These are phyloP conservation scores for Lasioglossum albipes DNA, from an alignment of 1,140 invertebrate species.

Conservation along the genomic window DNA sequence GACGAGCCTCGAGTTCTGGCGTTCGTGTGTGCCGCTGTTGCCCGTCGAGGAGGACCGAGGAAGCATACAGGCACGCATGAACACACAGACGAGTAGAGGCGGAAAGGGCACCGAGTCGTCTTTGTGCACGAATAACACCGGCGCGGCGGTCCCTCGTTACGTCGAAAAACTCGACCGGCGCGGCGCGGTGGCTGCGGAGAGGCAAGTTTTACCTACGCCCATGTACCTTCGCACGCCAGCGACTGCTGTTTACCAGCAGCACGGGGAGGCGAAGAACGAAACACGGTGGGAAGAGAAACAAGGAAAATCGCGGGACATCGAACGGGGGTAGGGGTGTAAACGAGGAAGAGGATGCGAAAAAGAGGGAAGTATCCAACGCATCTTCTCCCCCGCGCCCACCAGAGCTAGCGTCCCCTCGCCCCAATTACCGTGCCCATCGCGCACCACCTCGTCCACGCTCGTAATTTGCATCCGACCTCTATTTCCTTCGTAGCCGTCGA, in stretches of 20 bases:
- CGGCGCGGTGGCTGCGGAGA: background rate
- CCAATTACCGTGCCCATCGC: constrained; percentile 60
- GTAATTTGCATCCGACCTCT: constrained; percentile 65
- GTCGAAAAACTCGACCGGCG: constrained; percentile 16
- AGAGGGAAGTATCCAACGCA: constrained; percentile 39
- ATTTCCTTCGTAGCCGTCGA: constrained; percentile 48
- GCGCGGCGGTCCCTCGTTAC: constrained; percentile 43
- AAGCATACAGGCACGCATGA: background rate
- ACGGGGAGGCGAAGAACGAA: background rate
- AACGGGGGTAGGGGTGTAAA: constrained; percentile 18
- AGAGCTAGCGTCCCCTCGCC: constrained; percentile 55
- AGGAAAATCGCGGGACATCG: constrained; percentile 16
- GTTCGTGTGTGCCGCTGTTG: constrained; percentile 40
- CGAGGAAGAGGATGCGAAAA: constrained; percentile 39
- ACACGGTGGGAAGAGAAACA: constrained; percentile 19
- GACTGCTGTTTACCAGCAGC: constrained; percentile 42
- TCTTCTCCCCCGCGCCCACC: constrained; percentile 25
- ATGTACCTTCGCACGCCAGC: constrained; percentile 44
- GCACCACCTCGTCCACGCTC: constrained; percentile 50
- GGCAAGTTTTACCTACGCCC: constrained; percentile 27
- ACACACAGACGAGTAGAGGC: constrained; percentile 11
- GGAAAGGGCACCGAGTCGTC: constrained; percentile 54
- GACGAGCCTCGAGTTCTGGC: constrained; percentile 46
- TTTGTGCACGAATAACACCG: constrained; percentile 45
- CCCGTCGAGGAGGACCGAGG: constrained; percentile 8